Evolutionary conservation across 2,888 invertebrate species (phyloP), one percentile per base, ranked within the genome.

Genomic region (Antheraea assamensis): DNA sequence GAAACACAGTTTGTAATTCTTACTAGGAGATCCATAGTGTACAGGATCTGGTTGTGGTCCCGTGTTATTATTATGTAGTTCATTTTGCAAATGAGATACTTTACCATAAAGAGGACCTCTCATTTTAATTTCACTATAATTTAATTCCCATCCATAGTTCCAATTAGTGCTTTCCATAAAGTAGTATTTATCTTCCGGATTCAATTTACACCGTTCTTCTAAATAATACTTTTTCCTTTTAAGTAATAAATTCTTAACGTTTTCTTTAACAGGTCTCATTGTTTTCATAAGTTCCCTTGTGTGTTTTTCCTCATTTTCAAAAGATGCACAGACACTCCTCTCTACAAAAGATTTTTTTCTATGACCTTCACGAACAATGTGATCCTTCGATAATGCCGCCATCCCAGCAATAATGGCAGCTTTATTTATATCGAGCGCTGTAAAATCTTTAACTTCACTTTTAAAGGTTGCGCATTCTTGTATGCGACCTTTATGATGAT

Each of bases 91-190:
- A 58, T 76, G 74, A 58, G 47, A 72, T 10, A 74, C 49, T 55
- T 66, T 72, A 15, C 78, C 80, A 47, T 77, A 72, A 35, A 13
- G 61, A 31, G 78, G 74, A 30, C 77, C 77, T 8, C 58, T 70
- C 71, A 76, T 74, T 55, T 75, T 76, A 27, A 75, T n/a, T 66
- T 78, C 76, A 72, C 78, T 78, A 27, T 81, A 78, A 72, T 71
- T 75, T 35, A 81, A 71, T 58, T 78, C 75, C 80, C 81, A 82
- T 24, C 81, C 81, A 73, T 83, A 78, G 64, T 64, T 75, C 79
- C 79, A 80, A 72, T 73, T 81, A n/a, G 47, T 64, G 35, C 80
- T 77, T 55, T 82, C 81, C 30, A 78, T 73, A 70, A 78, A 83
- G 70, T 78, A 75, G 70, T 80, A 83, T 72, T 78, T 83, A 24